Evolutionary conservation across 2,113 vertebrate species (phyloP).

Genomic region (Alouatta palliata): DNA sequence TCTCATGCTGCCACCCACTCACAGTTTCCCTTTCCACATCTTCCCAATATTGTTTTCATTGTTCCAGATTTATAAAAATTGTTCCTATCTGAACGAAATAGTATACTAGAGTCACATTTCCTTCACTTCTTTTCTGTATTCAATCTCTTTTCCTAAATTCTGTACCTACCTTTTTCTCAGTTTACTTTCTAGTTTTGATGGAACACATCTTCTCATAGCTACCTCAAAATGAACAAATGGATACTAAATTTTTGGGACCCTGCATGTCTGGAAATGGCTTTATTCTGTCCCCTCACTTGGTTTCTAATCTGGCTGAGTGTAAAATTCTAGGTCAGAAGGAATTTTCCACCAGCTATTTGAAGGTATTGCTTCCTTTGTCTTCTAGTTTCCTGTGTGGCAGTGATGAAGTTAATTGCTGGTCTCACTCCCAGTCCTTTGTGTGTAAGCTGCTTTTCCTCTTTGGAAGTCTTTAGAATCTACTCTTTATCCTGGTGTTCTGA

Average conservation of each 20-base stretch:
- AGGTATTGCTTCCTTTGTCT: conserved; percentile 31
- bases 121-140: conserved; percentile 22
- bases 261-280: conserved; percentile 8
- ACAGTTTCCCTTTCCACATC: neutral
- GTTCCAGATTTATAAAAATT: conserved; percentile 33
- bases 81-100: neutral
- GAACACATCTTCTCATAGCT: conserved; percentile 9
- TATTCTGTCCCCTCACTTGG: neutral
- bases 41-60: neutral
- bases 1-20: neutral
- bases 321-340: conserved; percentile 51
- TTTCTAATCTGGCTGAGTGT: conserved; percentile 36
- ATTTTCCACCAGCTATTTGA: conserved; percentile 30
- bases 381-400: conserved; percentile 20
- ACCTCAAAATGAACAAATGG: conserved; percentile 8
- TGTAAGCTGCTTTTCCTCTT: conserved; percentile 35
- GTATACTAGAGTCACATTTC: neutral
- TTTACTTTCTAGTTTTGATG: conserved; percentile 19
- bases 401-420: conserved; percentile 31
- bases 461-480: conserved; percentile 11
- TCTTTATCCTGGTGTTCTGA: conserved; percentile 4
- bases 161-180: conserved; percentile 22
- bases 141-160: conserved; percentile 38
- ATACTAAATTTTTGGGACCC: neutral
- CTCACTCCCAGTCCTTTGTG: conserved; percentile 3